A percentile compares a stretch with the other conserved stretches of the same genome.
phyloP scores from a whole-genome alignment of 2,888 invertebrate species.

The Zootermopsis nevadensis region DNA sequence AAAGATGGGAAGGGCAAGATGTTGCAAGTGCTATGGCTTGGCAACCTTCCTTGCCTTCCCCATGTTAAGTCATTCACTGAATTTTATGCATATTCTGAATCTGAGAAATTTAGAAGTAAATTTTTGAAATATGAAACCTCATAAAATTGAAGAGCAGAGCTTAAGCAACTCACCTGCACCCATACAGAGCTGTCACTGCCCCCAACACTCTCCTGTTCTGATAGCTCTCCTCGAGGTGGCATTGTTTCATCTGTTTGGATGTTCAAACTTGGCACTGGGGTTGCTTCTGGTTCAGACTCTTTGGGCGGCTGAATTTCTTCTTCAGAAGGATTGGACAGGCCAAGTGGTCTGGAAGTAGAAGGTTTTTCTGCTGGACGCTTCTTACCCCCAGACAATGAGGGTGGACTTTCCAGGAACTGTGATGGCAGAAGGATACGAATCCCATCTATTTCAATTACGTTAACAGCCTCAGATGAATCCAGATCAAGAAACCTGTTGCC shows the following conservation, averaged over 20 bases:
- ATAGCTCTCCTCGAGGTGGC: slow-evolving; percentile 88
- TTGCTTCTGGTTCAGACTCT: slow-evolving; percentile 2
- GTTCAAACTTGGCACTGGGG: slow-evolving; percentile 67
- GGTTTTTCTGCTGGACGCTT: not conserved
- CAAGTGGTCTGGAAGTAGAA: not conserved
- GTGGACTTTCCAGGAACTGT: slow-evolving; percentile 39
- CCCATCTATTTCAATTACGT: slow-evolving; percentile 68
- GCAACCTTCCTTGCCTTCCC: too few relatives aligned
- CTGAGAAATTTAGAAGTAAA: too few relatives aligned
- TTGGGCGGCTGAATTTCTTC: not conserved
- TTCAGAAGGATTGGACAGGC: not conserved
- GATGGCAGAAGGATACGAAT: slow-evolving; percentile 62
- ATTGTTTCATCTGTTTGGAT: slow-evolving; percentile 88
- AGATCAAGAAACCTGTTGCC: not conserved
- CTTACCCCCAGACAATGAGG: not conserved
- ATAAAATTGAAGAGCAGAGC: too few relatives aligned
- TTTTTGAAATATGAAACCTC: too few relatives aligned
- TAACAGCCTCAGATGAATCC: slow-evolving; percentile 55
- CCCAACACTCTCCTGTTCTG: slow-evolving; percentile 88
- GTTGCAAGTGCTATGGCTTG: too few relatives aligned
- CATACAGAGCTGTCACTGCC: slow-evolving; percentile 83
- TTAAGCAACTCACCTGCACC: slow-evolving; percentile 67
- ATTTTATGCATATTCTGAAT: too few relatives aligned
- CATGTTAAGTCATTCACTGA: too few relatives aligned
- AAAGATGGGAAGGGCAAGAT: too few relatives aligned